Evolutionary conservation across 2,797 vertebrate genomes (phyloP).

Genomic region (Cossypha polioptera): DNA sequence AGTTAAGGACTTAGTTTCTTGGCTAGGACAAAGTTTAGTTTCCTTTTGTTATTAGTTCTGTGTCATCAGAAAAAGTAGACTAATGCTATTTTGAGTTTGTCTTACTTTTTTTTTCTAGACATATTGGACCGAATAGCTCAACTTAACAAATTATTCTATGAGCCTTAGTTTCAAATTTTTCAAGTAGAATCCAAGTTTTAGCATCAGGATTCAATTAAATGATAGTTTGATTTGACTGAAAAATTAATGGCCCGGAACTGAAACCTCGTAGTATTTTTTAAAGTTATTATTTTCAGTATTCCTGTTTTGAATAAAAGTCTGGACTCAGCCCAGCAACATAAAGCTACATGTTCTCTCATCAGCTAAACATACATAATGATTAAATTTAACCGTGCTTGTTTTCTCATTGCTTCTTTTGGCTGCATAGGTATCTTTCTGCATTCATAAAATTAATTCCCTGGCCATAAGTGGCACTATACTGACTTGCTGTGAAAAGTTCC

Average conservation of each 20-base stretch:
- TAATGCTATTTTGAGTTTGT: conserved; percentile 73
- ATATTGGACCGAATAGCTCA: conserved; percentile 75
- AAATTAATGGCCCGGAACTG: conserved; percentile 81
- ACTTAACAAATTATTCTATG: conserved; percentile 80
- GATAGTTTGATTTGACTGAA: conserved; percentile 82
- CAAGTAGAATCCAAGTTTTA: conserved; percentile 77
- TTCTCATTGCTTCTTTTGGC: conserved; percentile 47
- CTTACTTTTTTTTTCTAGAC: conserved; percentile 69
- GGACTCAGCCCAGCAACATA: conserved; percentile 75
- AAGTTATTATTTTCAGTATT: conserved; percentile 68
- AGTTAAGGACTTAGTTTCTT: conserved; percentile 56
- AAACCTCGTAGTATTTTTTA: conserved; percentile 71
- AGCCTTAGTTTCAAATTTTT: conserved; percentile 79
- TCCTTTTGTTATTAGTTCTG: conserved; percentile 70
- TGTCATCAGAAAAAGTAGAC: conserved; percentile 70
- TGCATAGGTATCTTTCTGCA: conserved; percentile 59
- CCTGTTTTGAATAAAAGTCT: conserved; percentile 84
- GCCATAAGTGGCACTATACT: conserved; percentile 20
- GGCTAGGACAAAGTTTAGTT: conserved; percentile 51
- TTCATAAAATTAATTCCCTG: conserved; percentile 49
- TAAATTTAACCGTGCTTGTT: conserved; percentile 67
- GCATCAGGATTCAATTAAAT: conserved; percentile 86
- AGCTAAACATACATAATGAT: conserved; percentile 66
- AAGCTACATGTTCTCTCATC: conserved; percentile 64
- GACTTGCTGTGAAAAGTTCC: conserved; percentile 36